Evolutionary conservation across 2,888 invertebrate genomes (phyloP), one percentile per base, ranked within the genome.

Genomic region (Ectropis crepuscularia): DNA sequence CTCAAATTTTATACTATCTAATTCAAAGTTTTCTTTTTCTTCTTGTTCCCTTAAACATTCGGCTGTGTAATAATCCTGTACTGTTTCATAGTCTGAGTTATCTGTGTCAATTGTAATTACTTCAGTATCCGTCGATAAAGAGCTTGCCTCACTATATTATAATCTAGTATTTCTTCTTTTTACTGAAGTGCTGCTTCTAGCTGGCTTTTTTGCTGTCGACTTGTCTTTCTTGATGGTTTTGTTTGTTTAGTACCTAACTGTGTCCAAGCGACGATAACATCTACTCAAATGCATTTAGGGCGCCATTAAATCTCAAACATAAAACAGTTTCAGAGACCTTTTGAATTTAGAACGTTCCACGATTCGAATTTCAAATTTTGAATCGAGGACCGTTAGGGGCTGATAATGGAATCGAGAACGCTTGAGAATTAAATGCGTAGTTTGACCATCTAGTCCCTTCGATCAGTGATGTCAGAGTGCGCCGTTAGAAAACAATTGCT

Each of bases 311-410:
- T 36, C 57, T 57, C 53, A 41, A 54, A 63, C 58, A 36, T 72
- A 61, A 77, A 81, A 79, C 79, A 73, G 78, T 84, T 84, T 81
- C 81, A 85, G 72, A 82, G 80, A 82, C 63, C 55, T 62, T 77
- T 73, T 73, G 75, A 74, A 75, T 79, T 78, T 81, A 75, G 83
- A 83, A 72, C 82, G 75, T 68, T 74, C 77, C 78, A 71, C 76
- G 81, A 76, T 74, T 77, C 73, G 63, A 65, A 72, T 88, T 86
- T 85, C 86, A 77, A 84, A 86, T 79, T 83, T 87, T 36, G 39
- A 49, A 53, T 62, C 8, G 47, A 39, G 55, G 70, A 81, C 88
- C 81, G 87, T 85, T 89, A 87, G 41, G 51, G 53, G 65, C 43
- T 12, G 43, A 42, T 48, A 43, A 39, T 53, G 37, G 42, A 36